Conservation (phyloP, 2,888 invertebrate genomes). For the Stramonita haemastoma region DNA sequence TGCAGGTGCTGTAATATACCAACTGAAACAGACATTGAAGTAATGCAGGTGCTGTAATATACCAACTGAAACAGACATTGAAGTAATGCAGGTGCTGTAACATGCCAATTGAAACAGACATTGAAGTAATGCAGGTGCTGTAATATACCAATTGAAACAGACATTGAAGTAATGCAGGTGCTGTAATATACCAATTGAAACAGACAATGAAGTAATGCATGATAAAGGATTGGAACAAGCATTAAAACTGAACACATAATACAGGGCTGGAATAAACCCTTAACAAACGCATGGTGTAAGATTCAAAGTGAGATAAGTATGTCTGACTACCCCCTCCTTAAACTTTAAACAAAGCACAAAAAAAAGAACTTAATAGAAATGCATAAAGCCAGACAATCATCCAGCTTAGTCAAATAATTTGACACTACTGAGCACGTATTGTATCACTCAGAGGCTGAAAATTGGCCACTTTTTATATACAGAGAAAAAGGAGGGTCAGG, state of each 20-base stretch:
- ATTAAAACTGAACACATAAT: not conserved
- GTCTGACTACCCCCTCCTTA: no score
- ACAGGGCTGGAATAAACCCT: not conserved
- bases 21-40: no score
- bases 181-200: not conserved
- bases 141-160: not conserved
- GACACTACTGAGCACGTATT: no score
- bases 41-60: constrained; percentile 7
- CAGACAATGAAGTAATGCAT: not conserved
- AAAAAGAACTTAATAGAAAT: no score
- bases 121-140: not conserved
- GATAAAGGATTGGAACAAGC: not conserved
- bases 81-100: constrained; percentile 34
- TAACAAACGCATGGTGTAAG: not conserved
- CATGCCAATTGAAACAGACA: not conserved
- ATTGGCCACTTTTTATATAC: no score
- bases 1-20: constrained; percentile 12
- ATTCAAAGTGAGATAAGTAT: not conserved
- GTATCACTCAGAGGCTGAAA: no score
- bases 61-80: not conserved
- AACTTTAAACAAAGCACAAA: no score
- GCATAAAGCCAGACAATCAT: no score
- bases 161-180: not conserved
- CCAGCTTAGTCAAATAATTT: no score
- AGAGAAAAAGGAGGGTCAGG: no score